Evolutionary conservation across 1,140 invertebrate species (phyloP), one percentile per base, ranked within the genome.

Genomic region (Pogonognathellus flavescens): DNA sequence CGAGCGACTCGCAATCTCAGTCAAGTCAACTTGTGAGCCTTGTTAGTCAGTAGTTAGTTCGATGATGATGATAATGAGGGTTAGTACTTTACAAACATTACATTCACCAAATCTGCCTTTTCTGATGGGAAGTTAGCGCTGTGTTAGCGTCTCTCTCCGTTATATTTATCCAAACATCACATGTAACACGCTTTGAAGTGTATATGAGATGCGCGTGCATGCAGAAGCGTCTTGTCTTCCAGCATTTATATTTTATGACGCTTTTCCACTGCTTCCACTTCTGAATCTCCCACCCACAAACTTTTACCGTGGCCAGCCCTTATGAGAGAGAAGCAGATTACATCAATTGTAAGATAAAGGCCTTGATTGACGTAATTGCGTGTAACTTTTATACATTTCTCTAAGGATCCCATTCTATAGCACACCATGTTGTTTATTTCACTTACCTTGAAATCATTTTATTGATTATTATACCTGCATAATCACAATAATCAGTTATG

Each of bases 161-260:
- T 16, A 25, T 66, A 66, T 20, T 66, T 4, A 66, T 25, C 25
- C 14, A 3, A 1, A 25, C 25, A 31, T 25, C 10, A 66, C 62
- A 66, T 25, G 25, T 25, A 66, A 55, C 10, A 55, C 53, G 10
- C 53, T 41, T n/a, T 41, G 31, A 41, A 41, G 31, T 41, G 31
- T 6, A 41, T 41, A 41, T 41, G 31, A 3, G 31, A 3, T 3
- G 31, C 31, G 31, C 31, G 31, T 41, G 31, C 31, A 41, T 3
- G 62, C 62, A 66, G 62, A 66, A 66, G 62, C 62, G 22, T 20
- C 25, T 66, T 66, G 22, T 25, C 62, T 66, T 66, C 20, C 62
- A 66, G 70, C 25, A 76, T 76, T 76, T 76, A 76, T 76, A 76
- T 49, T 76, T 76, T 76, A 76, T 76, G 16, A 76, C 70, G 16